phyloP scores from a whole-genome alignment of 2,113 vertebrate genomes.

The Chloropsis hardwickii region DNA sequence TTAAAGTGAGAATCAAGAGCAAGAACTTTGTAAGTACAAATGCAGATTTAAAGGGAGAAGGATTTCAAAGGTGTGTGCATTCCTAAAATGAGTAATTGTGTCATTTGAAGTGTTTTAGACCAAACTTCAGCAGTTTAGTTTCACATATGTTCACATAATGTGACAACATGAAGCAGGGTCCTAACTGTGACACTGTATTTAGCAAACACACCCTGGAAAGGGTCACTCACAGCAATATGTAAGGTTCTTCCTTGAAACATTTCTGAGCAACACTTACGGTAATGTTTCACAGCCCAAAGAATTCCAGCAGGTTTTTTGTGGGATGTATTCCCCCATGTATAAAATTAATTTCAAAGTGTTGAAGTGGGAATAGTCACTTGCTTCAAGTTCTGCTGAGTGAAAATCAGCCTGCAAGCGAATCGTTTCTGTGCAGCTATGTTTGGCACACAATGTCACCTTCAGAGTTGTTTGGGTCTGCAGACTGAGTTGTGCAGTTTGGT shows the following conservation, averaged over 20 bases:
- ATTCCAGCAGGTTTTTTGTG: slow-evolving; percentile 19
- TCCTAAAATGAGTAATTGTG: not conserved
- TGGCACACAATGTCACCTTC: slow-evolving; percentile 54
- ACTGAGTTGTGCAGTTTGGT: not conserved
- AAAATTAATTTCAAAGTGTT: slow-evolving; percentile 51
- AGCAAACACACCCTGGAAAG: not conserved
- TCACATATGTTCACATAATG: not conserved
- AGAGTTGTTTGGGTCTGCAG: not conserved
- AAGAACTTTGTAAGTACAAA: not conserved
- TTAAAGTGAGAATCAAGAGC: not conserved
- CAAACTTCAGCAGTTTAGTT: not conserved
- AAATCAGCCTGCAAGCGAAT: not conserved
- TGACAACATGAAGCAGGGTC: not conserved
- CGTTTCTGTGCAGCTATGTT: not conserved
- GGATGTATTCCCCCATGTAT: not conserved
- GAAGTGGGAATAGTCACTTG: slow-evolving; percentile 13
- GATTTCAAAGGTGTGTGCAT: not conserved
- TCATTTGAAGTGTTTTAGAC: not conserved
- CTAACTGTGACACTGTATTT: not conserved
- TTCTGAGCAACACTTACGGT: not conserved
- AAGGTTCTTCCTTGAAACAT: not conserved
- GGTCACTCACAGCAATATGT: not conserved
- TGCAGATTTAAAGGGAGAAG: not conserved
- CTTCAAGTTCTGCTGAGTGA: slow-evolving; percentile 10
- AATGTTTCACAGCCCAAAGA: slow-evolving; percentile 2